Evolutionary conservation across 2,113 vertebrate species (phyloP).

Genomic region (Brachionichthys hirsutus): DNA sequence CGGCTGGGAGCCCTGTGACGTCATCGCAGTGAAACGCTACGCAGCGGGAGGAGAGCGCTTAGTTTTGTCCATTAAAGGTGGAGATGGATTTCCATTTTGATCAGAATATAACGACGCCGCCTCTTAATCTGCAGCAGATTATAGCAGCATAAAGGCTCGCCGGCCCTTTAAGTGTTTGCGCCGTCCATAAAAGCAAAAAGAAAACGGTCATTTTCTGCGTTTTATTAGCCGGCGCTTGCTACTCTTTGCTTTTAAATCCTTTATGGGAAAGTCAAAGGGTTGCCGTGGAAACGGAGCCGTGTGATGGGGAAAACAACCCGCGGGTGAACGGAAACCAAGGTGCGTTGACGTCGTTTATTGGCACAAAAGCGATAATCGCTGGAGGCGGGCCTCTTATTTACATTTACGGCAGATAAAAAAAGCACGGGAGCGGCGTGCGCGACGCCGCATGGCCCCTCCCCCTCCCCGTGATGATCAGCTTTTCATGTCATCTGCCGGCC

Average conservation of each 20-base stretch:
- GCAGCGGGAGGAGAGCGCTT: not conserved
- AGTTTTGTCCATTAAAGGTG: too few species aligned
- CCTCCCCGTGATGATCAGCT: conserved; percentile 25
- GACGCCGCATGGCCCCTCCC: conserved; percentile 26
- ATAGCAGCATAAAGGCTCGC: not conserved
- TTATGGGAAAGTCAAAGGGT: not conserved
- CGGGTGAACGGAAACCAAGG: not conserved
- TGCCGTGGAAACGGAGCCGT: conserved; percentile 6
- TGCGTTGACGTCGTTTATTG: conserved; percentile 7
- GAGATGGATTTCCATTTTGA: too few species aligned
- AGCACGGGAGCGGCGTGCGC: conserved; percentile 37
- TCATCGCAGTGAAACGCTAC: conserved; percentile 38
- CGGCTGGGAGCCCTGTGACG: conserved; percentile 17
- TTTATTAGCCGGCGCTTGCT: conserved; percentile 18
- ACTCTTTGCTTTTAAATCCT: too few species aligned
- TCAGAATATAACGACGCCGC: too few species aligned
- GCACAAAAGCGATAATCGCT: conserved; percentile 8
- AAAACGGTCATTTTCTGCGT: conserved; percentile 4
- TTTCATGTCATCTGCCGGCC: conserved; percentile 62
- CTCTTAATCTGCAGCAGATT: too few species aligned
- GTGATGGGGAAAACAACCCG: conserved; percentile 1
- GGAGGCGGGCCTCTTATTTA: not conserved
- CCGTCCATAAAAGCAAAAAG: conserved; percentile 5
- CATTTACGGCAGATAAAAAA: not conserved
- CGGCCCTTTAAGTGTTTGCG: not conserved